These are phyloP conservation scores for Leucania comma DNA, from an alignment of 2,888 invertebrate species.

Conservation along the genomic window DNA sequence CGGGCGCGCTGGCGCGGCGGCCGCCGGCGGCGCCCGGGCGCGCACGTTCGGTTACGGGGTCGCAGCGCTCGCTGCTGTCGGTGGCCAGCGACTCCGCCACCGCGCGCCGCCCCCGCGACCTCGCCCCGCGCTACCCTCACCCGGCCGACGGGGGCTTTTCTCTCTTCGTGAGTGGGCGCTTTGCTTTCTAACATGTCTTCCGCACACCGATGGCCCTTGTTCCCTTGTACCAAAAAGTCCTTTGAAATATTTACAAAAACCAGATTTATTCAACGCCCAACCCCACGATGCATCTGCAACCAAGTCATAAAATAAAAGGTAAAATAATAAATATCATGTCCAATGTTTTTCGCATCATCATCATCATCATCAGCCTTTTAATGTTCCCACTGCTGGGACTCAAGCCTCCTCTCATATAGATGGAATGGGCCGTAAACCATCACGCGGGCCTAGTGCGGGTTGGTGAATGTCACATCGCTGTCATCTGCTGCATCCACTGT, in stretches of 20 bases:
- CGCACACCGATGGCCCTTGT: conserved; percentile 72
- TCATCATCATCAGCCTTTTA: too few relatives aligned
- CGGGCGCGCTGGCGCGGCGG: conserved; percentile 65
- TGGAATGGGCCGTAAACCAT: too few relatives aligned
- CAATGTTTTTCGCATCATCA: too few relatives aligned
- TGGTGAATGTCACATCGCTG: too few relatives aligned
- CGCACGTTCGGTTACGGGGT: conserved; percentile 78
- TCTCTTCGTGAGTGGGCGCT: conserved; percentile 90
- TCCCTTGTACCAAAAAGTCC: conserved; percentile 56
- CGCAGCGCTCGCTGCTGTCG: conserved; percentile 89
- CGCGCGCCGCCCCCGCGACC: conserved; percentile 85
- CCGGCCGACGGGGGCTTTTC: conserved; percentile 87
- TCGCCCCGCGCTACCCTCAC: conserved; percentile 83
- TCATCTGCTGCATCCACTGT: too few relatives aligned
- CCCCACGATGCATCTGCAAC: background rate
- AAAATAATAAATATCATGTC: background rate
- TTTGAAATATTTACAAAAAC: background rate
- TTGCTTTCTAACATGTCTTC: conserved; percentile 87
- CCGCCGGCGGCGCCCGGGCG: conserved; percentile 70
- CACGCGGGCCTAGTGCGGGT: too few relatives aligned
- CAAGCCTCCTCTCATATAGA: too few relatives aligned
- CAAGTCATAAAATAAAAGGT: conserved; percentile 8
- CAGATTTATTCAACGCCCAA: background rate
- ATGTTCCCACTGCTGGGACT: too few relatives aligned
- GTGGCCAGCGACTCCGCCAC: conserved; percentile 89